These are phyloP conservation scores for Hemitrygon akajei DNA, from an alignment of 2,797 vertebrate genomes.

Conservation along the genomic window DNA sequence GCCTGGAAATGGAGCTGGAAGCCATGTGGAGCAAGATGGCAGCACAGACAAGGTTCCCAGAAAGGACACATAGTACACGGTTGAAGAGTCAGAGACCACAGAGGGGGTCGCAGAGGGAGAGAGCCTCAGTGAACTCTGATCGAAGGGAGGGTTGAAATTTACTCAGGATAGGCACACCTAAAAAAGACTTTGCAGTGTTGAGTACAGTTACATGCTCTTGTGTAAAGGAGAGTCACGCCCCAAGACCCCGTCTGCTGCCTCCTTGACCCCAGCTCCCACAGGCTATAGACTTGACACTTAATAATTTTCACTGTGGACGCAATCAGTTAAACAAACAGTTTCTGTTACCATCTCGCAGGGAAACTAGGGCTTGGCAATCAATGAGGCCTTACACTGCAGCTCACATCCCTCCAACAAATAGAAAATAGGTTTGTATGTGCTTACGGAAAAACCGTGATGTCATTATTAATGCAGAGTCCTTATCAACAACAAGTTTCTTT, in stretches of 20 bases:
- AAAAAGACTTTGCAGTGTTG: no score
- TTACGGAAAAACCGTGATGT: conserved; percentile 30
- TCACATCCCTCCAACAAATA: background rate
- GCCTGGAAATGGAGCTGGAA: no score
- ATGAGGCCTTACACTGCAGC: background rate
- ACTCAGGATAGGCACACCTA: no score
- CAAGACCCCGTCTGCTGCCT: no score
- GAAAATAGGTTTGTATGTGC: conserved; percentile 14
- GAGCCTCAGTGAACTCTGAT: background rate
- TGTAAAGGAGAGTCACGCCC: no score
- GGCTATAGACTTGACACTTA: background rate
- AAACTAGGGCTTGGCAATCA: background rate
- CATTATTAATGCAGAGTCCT: background rate
- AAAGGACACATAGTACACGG: no score
- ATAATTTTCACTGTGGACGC: background rate
- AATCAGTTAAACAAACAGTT: conserved; percentile 13
- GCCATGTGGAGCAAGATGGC: no score
- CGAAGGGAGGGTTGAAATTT: no score
- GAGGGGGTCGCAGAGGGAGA: no score
- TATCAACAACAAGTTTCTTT: conserved; percentile 13
- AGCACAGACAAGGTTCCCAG: no score
- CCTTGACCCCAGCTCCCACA: background rate
- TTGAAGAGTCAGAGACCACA: no score
- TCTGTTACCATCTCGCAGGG: background rate
- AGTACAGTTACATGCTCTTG: background rate